Conservation (phyloP, 92 coral and sea anemone genomes). For the Zoanthus sociatus region DNA sequence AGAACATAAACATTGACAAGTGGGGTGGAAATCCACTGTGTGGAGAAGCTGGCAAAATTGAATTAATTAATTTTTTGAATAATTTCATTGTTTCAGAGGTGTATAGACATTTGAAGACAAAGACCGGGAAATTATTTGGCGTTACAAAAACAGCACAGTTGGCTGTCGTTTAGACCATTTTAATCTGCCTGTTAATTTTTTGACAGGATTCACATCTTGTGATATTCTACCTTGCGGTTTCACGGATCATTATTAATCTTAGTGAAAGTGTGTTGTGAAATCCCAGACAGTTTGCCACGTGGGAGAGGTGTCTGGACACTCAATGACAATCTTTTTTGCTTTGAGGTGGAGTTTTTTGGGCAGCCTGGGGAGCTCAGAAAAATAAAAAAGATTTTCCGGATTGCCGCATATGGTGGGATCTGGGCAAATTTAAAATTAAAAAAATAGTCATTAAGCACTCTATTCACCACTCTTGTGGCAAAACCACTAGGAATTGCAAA, state of each 20-base stretch:
- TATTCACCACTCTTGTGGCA: constrained; percentile 1
- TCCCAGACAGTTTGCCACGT: not conserved
- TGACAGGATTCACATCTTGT: not conserved
- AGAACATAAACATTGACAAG: no score
- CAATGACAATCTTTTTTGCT: not conserved
- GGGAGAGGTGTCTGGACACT: not conserved
- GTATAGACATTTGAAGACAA: not conserved
- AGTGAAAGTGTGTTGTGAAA: no score
- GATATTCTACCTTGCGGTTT: not conserved
- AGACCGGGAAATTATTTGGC: not conserved
- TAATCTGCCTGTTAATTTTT: not conserved
- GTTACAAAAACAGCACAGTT: not conserved
- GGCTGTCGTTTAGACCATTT: not conserved
- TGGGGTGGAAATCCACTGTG: no score
- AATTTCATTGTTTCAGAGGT: no score
- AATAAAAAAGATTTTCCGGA: not conserved
- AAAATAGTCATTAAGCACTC: not conserved
- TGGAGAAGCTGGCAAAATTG: no score
- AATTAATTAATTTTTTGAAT: no score
- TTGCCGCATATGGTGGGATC: constrained; percentile 20
- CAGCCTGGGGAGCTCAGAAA: not conserved
- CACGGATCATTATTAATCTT: not conserved
- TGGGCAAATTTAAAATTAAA: not conserved
- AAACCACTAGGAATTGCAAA: no score
- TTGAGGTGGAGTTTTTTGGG: not conserved